Evolutionary conservation across 2,888 invertebrate species (phyloP), one percentile per base, ranked within the genome.

Genomic region (Bursaphelenchus okinawaensis): DNA sequence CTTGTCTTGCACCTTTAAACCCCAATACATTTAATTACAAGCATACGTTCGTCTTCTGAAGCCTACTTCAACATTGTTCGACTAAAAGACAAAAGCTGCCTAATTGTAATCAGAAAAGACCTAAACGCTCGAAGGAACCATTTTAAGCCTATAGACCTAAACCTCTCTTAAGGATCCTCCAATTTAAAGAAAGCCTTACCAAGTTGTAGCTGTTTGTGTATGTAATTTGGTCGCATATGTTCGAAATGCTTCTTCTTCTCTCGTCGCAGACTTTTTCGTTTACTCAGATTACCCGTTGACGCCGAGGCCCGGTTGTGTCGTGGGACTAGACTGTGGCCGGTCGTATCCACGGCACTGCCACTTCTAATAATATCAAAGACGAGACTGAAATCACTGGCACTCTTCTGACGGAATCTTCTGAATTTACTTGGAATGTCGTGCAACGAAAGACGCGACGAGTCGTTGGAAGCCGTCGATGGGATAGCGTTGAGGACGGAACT

Each of bases 351-450:
- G 19, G 50, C 63, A 16, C 54, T 31, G 0, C 51, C 70, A 22
- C 76, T 75, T 9, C 77, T 68, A 23, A 79, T 55, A 7, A 75
- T 75, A 59, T 77, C 79, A 61, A 79, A 68, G 12, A 79, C 77
- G n/a, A 79, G 67, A 54, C 71, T 72, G 55, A 79, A 62, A 62
- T 79, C 79, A 23, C 72, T 71, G 20, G 75, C 70, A 51, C 75
- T 75, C 62, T 74, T 74, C 60, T 75, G 69, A 20, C 79, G 72
- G 40, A 79, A 67, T 31, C 76, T 70, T 29, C 61, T 56, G 24
- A 75, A 56, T 26, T 50, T 31, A 20, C 50, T 16, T 8, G 60
- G 50, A n/a, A 59, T 19, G n/a, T 59, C 60, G 60, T 50, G 60
- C n/a, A 59, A 9, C 51, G 60, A 51, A 50, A 59, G 1, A 29